These are phyloP conservation scores for Idaea aversata DNA, from an alignment of 2,888 invertebrate species.

Conservation along the genomic window DNA sequence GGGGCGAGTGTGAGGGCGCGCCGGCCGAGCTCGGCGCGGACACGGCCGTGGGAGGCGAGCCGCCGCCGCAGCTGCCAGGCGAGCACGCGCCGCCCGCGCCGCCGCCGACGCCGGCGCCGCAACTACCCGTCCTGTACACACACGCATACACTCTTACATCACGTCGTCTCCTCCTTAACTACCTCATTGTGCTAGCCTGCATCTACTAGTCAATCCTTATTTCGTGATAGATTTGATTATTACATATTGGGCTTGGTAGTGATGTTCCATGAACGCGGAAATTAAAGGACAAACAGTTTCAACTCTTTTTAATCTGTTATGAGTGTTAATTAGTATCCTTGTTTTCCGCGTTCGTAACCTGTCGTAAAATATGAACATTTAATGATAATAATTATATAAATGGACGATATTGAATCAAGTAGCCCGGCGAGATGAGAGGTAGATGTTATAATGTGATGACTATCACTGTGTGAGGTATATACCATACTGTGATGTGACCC, in stretches of 20 bases:
- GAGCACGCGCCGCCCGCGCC: slow-evolving; percentile 51
- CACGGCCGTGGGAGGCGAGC: slow-evolving; percentile 67
- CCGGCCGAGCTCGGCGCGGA: slow-evolving; percentile 69
- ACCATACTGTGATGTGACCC: slow-evolving; percentile 13
- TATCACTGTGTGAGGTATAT: slow-evolving; percentile 23
- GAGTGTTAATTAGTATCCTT: too few relatives aligned
- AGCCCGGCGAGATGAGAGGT: slow-evolving; percentile 60
- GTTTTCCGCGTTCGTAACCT: too few relatives aligned
- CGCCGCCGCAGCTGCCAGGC: slow-evolving; percentile 72
- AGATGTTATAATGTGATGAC: slow-evolving; percentile 63
- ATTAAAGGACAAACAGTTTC: too few relatives aligned
- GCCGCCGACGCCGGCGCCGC: slow-evolving; percentile 33
- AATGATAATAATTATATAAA: too few relatives aligned
- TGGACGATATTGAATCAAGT: slow-evolving; percentile 1
- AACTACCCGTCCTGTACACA: slow-evolving; percentile 24
- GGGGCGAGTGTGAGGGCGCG: slow-evolving; percentile 62
- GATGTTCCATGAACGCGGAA: too few relatives aligned
- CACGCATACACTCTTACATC: slow-evolving; percentile 6
- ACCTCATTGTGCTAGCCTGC: not conserved
- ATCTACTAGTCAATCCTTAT: too few relatives aligned
- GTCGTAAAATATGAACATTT: too few relatives aligned
- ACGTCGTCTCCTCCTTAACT: slow-evolving; percentile 9
- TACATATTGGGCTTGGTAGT: too few relatives aligned
- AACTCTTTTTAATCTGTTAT: too few relatives aligned
- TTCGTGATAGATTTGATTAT: too few relatives aligned